phyloP scores from a whole-genome alignment of 2,113 vertebrate genomes.

The Scartelaos histophorus region DNA sequence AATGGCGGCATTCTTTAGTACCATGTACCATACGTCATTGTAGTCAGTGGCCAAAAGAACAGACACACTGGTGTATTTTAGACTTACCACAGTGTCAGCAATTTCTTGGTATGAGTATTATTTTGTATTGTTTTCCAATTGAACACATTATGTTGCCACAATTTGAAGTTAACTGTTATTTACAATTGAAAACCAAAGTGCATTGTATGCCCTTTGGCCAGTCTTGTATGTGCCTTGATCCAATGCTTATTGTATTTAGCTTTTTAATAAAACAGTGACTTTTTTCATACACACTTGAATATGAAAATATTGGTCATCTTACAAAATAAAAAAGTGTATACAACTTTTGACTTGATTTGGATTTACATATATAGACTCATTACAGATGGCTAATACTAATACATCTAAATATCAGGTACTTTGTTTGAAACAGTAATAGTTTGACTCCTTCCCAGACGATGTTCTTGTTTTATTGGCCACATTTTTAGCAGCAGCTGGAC shows the following conservation, averaged over 20 bases:
- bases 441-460: conserved; percentile 9
- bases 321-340: conserved; percentile 91
- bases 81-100: conserved; percentile 77
- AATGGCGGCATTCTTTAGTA: conserved; percentile 75
- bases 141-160: conserved; percentile 88
- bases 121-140: conserved; percentile 77
- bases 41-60: conserved; percentile 70
- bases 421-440: conserved; percentile 15
- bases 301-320: conserved; percentile 98
- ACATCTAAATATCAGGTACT: conserved; percentile 1
- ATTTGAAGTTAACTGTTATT: conserved; percentile 87
- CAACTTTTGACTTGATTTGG: conserved; percentile 68
- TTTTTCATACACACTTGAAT: conserved; percentile 92
- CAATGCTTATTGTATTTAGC: conserved; percentile 98
- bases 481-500: conserved; percentile 35
- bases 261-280: conserved; percentile 94
- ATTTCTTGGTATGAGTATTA: conserved; percentile 77
- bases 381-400: not conserved
- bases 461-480: conserved; percentile 21
- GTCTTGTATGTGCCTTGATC: conserved; percentile 99
- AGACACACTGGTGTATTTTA: conserved; percentile 81
- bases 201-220: conserved; percentile 99
- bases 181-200: conserved; percentile 99
- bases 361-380: not conserved
- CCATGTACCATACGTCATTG: conserved; percentile 73